Evolutionary conservation across 2,797 vertebrate species (phyloP).

Genomic region (Hyperoplus lanceolatus): DNA sequence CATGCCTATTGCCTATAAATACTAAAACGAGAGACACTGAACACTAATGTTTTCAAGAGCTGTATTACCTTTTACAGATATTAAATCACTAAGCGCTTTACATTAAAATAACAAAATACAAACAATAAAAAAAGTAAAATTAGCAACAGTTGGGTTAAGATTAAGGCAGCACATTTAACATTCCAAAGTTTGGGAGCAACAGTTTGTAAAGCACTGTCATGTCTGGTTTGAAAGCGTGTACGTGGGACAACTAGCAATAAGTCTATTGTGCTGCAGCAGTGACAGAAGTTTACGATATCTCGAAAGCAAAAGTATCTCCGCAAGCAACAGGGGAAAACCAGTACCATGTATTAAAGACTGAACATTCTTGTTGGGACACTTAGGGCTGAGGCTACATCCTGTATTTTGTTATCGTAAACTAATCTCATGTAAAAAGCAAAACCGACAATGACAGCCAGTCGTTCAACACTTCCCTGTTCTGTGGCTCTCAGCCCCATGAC

Average conservation of each 20-base stretch:
- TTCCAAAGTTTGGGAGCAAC: too few relatives aligned
- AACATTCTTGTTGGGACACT: background rate
- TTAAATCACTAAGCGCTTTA: background rate
- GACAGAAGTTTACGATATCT: conserved; percentile 9
- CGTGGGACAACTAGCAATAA: too few relatives aligned
- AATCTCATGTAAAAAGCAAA: background rate
- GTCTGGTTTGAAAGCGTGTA: too few relatives aligned
- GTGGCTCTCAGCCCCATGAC: background rate
- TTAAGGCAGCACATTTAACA: too few relatives aligned
- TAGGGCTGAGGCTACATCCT: background rate
- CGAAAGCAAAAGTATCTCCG: conserved; percentile 10
- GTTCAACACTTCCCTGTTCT: background rate
- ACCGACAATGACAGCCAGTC: background rate
- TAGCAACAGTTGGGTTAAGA: background rate
- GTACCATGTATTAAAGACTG: background rate
- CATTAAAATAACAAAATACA: background rate
- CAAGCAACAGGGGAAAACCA: background rate
- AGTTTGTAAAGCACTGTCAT: too few relatives aligned
- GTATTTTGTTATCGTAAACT: background rate
- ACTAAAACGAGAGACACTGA: too few relatives aligned
- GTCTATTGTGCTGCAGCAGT: background rate
- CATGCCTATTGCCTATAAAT: too few relatives aligned
- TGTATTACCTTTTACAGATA: too few relatives aligned
- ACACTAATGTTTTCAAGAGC: too few relatives aligned
- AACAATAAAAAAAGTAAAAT: too few relatives aligned